Conservation (phyloP, 1,140 invertebrate genomes). For the Coenobita brevimanus region DNA sequence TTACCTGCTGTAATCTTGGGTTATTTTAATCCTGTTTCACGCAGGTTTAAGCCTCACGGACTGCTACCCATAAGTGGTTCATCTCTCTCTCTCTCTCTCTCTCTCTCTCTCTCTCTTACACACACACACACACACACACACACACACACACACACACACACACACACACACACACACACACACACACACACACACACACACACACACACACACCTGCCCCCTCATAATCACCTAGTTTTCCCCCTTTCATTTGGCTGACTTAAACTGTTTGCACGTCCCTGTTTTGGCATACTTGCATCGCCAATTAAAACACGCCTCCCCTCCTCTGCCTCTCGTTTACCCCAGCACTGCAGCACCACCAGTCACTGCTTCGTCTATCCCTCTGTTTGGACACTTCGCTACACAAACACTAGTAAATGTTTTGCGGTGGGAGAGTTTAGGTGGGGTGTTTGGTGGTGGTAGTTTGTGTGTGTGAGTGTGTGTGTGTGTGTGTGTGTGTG, state of each 20-base stretch:
- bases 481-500: neutral
- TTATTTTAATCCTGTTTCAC: no score
- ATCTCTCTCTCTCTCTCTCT: no score
- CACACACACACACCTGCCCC: constrained; percentile 1
- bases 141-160: neutral
- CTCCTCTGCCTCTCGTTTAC: no score
- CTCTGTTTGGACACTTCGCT: neutral
- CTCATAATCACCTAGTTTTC: neutral
- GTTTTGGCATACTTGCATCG: neutral
- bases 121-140: no score
- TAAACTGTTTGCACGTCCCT: neutral
- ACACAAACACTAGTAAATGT: neutral
- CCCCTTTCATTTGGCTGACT: no score
- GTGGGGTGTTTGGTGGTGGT: neutral
- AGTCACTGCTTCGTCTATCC: no score
- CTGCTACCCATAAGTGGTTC: no score
- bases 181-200: constrained; percentile 21
- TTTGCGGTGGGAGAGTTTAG: neutral
- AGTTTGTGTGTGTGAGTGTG: no score
- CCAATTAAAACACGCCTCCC: neutral
- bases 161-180: neutral
- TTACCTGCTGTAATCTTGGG: no score
- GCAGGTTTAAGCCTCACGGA: no score
- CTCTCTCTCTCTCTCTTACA: no score
- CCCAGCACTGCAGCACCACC: no score